Base-by-base conservation (phyloP, 1,140 invertebrate genomes). In the Drosophila lacteicornis region DNA sequence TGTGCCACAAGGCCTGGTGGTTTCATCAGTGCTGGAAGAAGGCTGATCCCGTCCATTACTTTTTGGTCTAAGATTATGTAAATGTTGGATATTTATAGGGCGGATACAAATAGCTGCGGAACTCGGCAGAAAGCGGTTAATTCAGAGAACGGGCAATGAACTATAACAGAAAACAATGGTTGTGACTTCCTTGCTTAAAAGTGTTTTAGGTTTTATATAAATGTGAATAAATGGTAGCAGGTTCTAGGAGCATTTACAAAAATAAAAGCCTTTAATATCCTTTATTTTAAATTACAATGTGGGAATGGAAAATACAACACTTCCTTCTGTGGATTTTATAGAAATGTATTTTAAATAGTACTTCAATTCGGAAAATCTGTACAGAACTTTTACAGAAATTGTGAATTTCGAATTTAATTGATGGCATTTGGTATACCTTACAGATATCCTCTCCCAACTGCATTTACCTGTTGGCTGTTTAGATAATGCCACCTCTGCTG, bases 1-100 rank as follows among this genome's bases (percentile, higher is more conserved):
- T 92, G 17, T 91, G 91, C 33, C 88, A 92, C 46, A 81, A 90
- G 53, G 86, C 90, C 17, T 92, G 90, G 84, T 92, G 88, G 88
- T 75, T 92, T 40, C 88, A 92, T 68, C 79, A 91, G 42, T 92
- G 91, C 59, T 92, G 91, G 91, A 92, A 92, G 45, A 88, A 85
- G 46, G 80, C 88, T 6, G 91, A 92, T 74, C 91, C 91, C 8
- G 81, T 79, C 15, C 76, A 83, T 47, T 83, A 83, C 27, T 83
- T 83, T 55, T 46, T 83, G 25, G 13, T 83, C 15, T 83, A 67
- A 51, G 17, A 6, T 25, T 9, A 11, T 13, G 2, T 9, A 36
- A 11, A 25, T 13, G 0, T n/a, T 4, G 17, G 13, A 11, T n/a
- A 11, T 17, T 30, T 38, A n/a, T 9, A 9, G 12, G 4, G 33